phyloP scores from a whole-genome alignment of 2,888 invertebrate genomes.

The Hymenopus coronatus region DNA sequence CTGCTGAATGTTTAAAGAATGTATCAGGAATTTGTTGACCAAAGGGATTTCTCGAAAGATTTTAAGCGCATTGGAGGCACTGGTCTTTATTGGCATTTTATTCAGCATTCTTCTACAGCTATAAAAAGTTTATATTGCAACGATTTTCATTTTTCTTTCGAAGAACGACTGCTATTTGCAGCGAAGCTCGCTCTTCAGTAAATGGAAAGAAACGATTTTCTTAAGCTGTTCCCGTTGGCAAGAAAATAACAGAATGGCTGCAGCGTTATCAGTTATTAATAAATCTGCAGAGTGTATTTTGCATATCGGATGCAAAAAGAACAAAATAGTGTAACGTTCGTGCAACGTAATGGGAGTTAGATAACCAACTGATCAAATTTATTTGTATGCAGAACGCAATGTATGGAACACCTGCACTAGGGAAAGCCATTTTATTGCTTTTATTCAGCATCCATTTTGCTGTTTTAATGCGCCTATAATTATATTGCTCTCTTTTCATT shows the following conservation, averaged over 20 bases:
- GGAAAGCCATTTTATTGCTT: neutral
- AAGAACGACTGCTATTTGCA: no score
- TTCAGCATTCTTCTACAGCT: no score
- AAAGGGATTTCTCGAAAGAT: no score
- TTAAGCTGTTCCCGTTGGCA: no score
- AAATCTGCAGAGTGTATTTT: neutral
- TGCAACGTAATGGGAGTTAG: neutral
- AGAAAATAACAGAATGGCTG: neutral
- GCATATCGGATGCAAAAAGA: neutral
- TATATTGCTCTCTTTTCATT: neutral
- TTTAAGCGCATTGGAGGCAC: no score
- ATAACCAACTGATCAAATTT: neutral
- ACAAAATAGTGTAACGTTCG: neutral
- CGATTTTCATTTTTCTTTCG: no score
- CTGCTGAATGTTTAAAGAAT: no score
- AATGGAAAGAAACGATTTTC: no score
- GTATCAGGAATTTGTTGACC: no score
- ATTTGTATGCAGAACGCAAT: neutral
- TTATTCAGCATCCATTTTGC: neutral
- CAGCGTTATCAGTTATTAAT: neutral
- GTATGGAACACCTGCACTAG: neutral
- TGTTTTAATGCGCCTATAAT: neutral
- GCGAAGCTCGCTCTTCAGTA: no score
- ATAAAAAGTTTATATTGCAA: no score
- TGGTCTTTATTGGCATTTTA: no score